Evolutionary conservation across 2,797 vertebrate species (phyloP).

Genomic region (Gymnoscopelus microlampas): DNA sequence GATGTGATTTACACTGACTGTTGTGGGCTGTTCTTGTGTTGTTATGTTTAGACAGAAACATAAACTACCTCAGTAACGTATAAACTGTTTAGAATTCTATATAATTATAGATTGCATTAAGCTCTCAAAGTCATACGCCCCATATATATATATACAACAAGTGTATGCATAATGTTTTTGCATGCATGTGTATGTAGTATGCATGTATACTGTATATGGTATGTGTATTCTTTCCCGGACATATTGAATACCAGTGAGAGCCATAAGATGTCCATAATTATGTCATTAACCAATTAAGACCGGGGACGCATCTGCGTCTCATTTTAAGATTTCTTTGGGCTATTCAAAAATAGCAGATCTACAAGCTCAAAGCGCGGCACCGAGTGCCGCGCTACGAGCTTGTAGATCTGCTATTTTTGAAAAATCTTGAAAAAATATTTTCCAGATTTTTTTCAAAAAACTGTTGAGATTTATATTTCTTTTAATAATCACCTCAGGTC

Average conservation of each 20-base stretch:
- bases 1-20: conserved; percentile 1
- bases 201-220: conserved; percentile 10
- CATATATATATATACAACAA: neutral
- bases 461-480: too few species aligned
- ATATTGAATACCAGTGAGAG: conserved; percentile 63
- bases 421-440: too few species aligned
- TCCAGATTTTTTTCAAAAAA: too few species aligned
- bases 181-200: neutral
- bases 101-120: conserved; percentile 25
- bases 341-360: too few species aligned
- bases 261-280: conserved; percentile 65
- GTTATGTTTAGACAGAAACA: conserved; percentile 17
- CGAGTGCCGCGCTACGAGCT: too few species aligned
- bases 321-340: too few species aligned
- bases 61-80: conserved; percentile 4
- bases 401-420: too few species aligned
- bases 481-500: too few species aligned
- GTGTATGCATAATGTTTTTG: conserved; percentile 10
- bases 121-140: conserved; percentile 21
- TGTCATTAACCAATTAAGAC: too few species aligned
- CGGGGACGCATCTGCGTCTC: too few species aligned
- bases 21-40: conserved; percentile 1
- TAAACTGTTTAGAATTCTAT: conserved; percentile 19
- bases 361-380: too few species aligned
- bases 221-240: conserved; percentile 21